Evolutionary conservation across 2,888 invertebrate species (phyloP).

Genomic region (Lepidochitona cinerea): DNA sequence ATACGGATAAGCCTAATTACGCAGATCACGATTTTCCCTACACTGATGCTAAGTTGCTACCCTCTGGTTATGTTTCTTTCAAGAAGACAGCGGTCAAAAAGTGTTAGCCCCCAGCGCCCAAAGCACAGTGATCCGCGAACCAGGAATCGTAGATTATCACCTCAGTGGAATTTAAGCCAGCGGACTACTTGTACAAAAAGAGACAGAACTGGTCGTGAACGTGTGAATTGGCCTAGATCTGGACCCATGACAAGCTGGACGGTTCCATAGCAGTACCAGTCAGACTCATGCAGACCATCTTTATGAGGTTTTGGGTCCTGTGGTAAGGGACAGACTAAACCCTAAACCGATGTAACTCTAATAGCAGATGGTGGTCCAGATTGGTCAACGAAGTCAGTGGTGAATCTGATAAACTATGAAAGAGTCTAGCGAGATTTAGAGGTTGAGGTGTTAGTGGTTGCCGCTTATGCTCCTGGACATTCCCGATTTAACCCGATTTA

Average conservation of each 20-base stretch:
- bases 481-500: background rate
- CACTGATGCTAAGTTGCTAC: background rate
- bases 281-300: too few relatives aligned
- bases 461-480: background rate
- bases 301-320: too few relatives aligned
- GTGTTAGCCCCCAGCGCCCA: too few relatives aligned
- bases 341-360: background rate
- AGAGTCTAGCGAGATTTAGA: background rate
- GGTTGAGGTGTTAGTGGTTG: background rate
- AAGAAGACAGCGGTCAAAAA: too few relatives aligned
- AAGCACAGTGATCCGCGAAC: too few relatives aligned
- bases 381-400: background rate
- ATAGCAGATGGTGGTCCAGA: background rate
- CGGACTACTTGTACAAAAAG: too few relatives aligned
- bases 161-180: too few relatives aligned
- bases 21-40: background rate
- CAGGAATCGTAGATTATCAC: too few relatives aligned
- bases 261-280: too few relatives aligned
- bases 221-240: too few relatives aligned
- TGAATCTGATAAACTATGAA: background rate
- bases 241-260: too few relatives aligned
- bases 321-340: background rate
- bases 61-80: background rate
- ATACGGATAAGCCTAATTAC: background rate
- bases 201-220: too few relatives aligned